These are phyloP conservation scores for Zygaena filipendulae DNA, from an alignment of 2,888 invertebrate species.

Conservation along the genomic window DNA sequence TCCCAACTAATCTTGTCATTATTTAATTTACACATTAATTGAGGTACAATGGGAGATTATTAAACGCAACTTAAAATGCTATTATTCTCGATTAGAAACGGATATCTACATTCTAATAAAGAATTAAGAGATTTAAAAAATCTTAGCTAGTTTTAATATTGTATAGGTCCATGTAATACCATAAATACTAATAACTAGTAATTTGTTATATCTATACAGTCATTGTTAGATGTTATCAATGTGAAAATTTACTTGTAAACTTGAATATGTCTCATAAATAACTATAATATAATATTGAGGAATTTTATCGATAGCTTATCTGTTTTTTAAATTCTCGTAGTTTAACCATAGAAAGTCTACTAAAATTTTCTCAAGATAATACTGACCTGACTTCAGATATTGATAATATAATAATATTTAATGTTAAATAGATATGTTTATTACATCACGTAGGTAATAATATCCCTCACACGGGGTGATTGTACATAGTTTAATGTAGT, in stretches of 20 bases:
- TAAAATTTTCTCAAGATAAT: constrained; percentile 46
- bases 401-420: constrained; percentile 57
- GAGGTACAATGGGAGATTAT: constrained; percentile 57
- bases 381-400: constrained; percentile 52
- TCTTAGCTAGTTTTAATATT: too few species aligned
- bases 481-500: constrained; percentile 65
- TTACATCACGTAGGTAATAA: constrained; percentile 38
- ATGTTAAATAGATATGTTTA: constrained; percentile 62
- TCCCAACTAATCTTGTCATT: too few species aligned
- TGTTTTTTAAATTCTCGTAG: constrained; percentile 58
- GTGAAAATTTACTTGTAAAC: constrained; percentile 49
- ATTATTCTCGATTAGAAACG: too few species aligned
- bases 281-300: constrained; percentile 39
- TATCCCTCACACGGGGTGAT: constrained; percentile 54
- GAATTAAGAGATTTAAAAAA: too few species aligned
- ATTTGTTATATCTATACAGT: constrained; percentile 54
- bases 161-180: constrained; percentile 39
- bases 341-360: constrained; percentile 51
- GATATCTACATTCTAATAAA: too few species aligned
- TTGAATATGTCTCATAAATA: constrained; percentile 43
- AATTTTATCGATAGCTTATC: constrained; percentile 55
- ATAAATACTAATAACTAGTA: constrained; percentile 42
- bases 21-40: too few species aligned
- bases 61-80: too few species aligned
- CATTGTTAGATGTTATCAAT: constrained; percentile 53